phyloP scores from a whole-genome alignment of 2,113 vertebrate species.

The Garra rufa region DNA sequence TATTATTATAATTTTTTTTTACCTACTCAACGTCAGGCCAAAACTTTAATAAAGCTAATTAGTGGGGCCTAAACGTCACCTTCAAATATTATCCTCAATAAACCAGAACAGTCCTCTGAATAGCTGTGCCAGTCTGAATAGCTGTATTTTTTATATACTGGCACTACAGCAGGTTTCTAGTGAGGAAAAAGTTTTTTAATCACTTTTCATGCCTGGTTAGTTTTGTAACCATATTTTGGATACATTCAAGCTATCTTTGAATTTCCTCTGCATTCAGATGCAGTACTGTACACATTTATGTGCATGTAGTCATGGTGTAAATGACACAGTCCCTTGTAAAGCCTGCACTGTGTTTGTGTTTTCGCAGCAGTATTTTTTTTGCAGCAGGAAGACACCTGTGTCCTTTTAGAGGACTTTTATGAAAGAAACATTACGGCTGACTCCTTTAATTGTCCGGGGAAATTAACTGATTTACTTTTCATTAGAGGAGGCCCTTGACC shows the following conservation, averaged over 20 bases:
- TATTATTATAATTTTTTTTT: too few species aligned
- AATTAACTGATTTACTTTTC: constrained; percentile 37
- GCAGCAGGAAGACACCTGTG: constrained; percentile 32
- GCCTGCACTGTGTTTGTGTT: constrained; percentile 26
- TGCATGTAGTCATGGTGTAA: background rate
- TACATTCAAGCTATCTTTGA: background rate
- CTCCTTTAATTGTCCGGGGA: constrained; percentile 41
- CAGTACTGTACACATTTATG: background rate
- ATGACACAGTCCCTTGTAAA: constrained; percentile 6
- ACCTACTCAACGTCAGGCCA: constrained; percentile 53
- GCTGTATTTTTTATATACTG: constrained; percentile 1
- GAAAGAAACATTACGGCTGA: constrained; percentile 19
- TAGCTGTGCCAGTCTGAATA: constrained; percentile 43
- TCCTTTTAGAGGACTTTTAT: constrained; percentile 41
- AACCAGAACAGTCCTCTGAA: constrained; percentile 56
- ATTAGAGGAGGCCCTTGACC: constrained; percentile 22
- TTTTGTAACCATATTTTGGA: background rate
- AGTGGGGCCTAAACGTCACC: constrained; percentile 55
- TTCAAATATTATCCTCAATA: constrained; percentile 59
- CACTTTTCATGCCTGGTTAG: background rate
- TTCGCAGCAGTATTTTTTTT: constrained; percentile 18
- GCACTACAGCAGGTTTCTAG: constrained; percentile 7
- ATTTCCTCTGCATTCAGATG: background rate
- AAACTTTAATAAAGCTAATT: constrained; percentile 60
- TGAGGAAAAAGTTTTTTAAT: background rate